Evolutionary conservation across 2,113 vertebrate species (phyloP).

Genomic region (Henicopernis longicauda): DNA sequence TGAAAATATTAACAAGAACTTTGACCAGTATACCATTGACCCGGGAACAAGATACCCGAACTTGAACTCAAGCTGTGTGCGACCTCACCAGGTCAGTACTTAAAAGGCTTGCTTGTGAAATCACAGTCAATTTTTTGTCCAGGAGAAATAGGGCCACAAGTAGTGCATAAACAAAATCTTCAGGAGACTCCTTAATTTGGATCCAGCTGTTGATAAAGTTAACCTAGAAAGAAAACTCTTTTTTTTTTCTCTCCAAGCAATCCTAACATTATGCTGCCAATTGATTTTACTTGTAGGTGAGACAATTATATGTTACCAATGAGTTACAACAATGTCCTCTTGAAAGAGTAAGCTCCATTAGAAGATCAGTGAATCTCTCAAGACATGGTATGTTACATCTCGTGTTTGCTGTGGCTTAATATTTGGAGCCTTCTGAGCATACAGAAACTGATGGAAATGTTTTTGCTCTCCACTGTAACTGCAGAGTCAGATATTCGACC

Average conservation of each 20-base stretch:
- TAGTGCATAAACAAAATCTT: background rate
- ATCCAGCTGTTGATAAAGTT: background rate
- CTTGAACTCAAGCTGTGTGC: constrained; percentile 87
- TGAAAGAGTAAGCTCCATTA: constrained; percentile 81
- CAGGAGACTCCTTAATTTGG: background rate
- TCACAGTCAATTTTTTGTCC: background rate
- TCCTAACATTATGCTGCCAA: background rate
- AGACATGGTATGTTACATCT: constrained; percentile 74
- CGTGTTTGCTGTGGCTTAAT: background rate
- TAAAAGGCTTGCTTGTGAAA: background rate
- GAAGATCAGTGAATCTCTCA: constrained; percentile 84
- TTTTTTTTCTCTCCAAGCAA: background rate
- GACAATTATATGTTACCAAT: constrained; percentile 84
- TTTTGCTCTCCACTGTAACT: background rate
- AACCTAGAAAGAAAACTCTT: background rate
- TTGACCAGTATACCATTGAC: constrained; percentile 95
- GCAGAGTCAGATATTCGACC: constrained; percentile 90
- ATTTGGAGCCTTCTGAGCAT: background rate
- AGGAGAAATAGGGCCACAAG: background rate
- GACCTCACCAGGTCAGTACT: constrained; percentile 85
- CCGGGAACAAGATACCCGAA: constrained; percentile 93
- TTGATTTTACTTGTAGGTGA: constrained; percentile 76
- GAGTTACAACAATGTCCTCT: constrained; percentile 82
- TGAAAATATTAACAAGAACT: constrained; percentile 96
- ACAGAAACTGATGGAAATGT: background rate